Percentiles rank a stretch among this genome's conserved stretches.
Evolutionary conservation across 2,113 vertebrate species (phyloP).

Genomic region (Lucifuga dentata): DNA sequence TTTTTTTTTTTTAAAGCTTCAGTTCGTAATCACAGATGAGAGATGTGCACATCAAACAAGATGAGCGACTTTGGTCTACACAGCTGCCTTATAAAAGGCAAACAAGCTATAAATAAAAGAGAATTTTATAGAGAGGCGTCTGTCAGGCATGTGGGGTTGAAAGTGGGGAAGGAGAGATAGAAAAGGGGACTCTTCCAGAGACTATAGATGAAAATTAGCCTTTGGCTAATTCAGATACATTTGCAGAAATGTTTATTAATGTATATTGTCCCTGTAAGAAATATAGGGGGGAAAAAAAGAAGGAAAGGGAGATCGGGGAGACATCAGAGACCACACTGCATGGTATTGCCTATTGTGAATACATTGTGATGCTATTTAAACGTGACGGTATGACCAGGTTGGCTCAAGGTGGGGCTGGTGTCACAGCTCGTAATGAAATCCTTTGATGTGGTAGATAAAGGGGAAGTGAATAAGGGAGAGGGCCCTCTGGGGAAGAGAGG

Average conservation of each 20-base stretch:
- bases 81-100: constrained; percentile 83
- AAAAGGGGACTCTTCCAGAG: constrained; percentile 25
- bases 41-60: constrained; percentile 83
- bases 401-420: constrained; percentile 70
- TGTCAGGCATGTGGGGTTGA: constrained; percentile 68
- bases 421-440: constrained; percentile 82
- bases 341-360: constrained; percentile 79
- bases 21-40: constrained; percentile 81
- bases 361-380: constrained; percentile 81
- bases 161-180: constrained; percentile 38
- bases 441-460: constrained; percentile 86
- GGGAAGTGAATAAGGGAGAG: constrained; percentile 64
- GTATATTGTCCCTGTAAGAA: too few relatives aligned
- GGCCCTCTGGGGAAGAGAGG: constrained; percentile 66
- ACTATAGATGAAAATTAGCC: too few relatives aligned
- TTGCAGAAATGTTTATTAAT: too few relatives aligned
- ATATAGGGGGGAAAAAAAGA: constrained; percentile 22
- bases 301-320: constrained; percentile 40
- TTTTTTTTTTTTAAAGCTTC: constrained; percentile 68
- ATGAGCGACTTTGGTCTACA: constrained; percentile 77
- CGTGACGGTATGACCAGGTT: constrained; percentile 77
- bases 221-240: too few relatives aligned
- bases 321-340: constrained; percentile 70
- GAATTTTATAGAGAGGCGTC: constrained; percentile 85
- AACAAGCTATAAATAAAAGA: constrained; percentile 86